Evolutionary conservation across 2,797 vertebrate species (phyloP).

Genomic region (Lutjanus campechanus): DNA sequence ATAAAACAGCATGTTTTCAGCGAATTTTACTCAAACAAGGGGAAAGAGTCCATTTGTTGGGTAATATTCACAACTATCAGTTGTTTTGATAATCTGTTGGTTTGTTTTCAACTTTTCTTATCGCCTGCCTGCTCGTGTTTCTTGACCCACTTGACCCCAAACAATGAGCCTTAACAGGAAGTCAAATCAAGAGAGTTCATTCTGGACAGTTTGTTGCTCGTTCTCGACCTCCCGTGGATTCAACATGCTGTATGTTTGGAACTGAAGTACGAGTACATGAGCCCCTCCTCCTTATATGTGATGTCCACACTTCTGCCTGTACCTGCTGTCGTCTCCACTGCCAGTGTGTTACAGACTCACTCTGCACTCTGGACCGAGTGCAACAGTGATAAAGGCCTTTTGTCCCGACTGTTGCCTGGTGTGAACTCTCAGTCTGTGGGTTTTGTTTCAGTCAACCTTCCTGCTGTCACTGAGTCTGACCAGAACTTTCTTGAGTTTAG

Average conservation of each 20-base stretch:
- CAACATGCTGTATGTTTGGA: conserved; percentile 16
- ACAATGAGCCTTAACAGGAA: background rate
- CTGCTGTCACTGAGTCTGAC: conserved; percentile 12
- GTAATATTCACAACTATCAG: background rate
- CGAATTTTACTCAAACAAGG: background rate
- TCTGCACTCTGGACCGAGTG: conserved; percentile 3
- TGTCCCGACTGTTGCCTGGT: background rate
- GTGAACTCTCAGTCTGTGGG: background rate
- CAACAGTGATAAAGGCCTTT: conserved; percentile 27
- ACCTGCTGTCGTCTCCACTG: conserved; percentile 24
- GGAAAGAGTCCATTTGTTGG: background rate
- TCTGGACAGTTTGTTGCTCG: background rate
- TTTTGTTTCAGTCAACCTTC: conserved; percentile 10
- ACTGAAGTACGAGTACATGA: background rate
- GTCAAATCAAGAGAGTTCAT: background rate
- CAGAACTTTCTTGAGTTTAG: conserved; percentile 16
- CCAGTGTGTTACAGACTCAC: conserved; percentile 1
- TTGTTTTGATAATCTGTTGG: background rate
- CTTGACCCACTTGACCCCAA: background rate
- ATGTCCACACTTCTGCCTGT: conserved; percentile 18
- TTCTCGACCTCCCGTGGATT: background rate
- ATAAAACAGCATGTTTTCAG: background rate
- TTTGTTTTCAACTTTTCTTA: background rate
- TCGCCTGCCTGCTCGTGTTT: background rate
- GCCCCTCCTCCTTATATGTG: background rate